Evolutionary conservation across 2,888 invertebrate genomes (phyloP).

Genomic region (Drosophila subquinaria): DNA sequence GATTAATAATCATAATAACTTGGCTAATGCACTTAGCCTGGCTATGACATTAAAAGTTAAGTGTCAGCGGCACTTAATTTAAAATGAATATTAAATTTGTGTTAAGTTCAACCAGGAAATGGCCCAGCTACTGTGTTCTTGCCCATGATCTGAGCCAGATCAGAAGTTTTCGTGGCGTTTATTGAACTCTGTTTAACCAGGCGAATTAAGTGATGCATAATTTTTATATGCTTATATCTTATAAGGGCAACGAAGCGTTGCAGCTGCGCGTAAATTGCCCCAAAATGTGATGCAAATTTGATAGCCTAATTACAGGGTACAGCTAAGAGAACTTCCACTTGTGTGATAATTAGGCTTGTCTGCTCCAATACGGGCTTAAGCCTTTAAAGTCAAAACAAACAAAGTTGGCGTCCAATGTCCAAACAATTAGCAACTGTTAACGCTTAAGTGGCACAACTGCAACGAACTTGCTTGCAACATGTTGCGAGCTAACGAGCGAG

Average conservation of each 20-base stretch:
- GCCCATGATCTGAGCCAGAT: conserved; percentile 1
- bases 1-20: conserved; percentile 54
- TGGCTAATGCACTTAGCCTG: conserved; percentile 65
- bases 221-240: conserved; percentile 14
- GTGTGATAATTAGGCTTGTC: conserved; percentile 47
- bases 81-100: conserved; percentile 74
- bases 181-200: conserved; percentile 61
- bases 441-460: conserved; percentile 18
- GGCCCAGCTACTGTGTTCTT: conserved; percentile 39
- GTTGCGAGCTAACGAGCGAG: conserved; percentile 38
- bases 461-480: conserved; percentile 43
- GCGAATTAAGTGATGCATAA: conserved; percentile 29
- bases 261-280: conserved; percentile 65
- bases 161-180: conserved; percentile 44
- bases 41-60: conserved; percentile 65
- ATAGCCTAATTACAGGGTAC: conserved; percentile 64
- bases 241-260: conserved; percentile 56
- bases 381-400: conserved; percentile 14
- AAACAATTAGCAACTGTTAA: conserved; percentile 26
- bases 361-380: neutral
- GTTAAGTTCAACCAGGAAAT: conserved; percentile 74
- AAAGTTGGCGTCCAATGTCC: conserved; percentile 5
- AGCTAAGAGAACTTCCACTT: conserved; percentile 17
- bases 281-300: conserved; percentile 42
- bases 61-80: conserved; percentile 72